Evolutionary conservation across 2,797 vertebrate genomes (phyloP), one percentile per base, ranked within the genome.

Genomic region (Mergus octosetaceus): DNA sequence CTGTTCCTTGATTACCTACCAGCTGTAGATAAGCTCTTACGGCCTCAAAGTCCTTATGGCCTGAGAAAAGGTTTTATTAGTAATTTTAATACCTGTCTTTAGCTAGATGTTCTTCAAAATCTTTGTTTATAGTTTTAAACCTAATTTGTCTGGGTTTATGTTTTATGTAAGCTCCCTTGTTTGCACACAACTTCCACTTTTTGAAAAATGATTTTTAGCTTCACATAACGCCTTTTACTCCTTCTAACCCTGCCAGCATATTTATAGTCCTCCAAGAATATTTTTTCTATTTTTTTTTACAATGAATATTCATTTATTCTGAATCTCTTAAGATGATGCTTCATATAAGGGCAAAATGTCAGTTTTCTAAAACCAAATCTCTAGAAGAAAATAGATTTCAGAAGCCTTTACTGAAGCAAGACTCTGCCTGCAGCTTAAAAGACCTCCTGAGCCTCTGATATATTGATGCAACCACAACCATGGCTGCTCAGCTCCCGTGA

Each of bases 291-390:
- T 34, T 16, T 62, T 62, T 25, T 61, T 62, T 39, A 13, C 4
- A 24, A 36, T 6, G 19, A 73, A 64, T 77, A 60, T 25, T 77
- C 0, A 64, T 93, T 87, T 83, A n/a, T 91, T 83, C 38, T 77
- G 11, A 21, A 79, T 16, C 20, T 79, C 69, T 79, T 76, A 66
- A n/a, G 16, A 41, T 0, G 0, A 56, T 56, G 21, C 30, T 80
- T 89, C 76, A 56, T 85, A 53, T 49, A n/a, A 83, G 30, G 62
- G 47, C n/a, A 90, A 79, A 94, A 93, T 36, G 7, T 58, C 62
- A 92, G 11, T 27, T 92, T 92, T 87, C 71, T 75, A n/a, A 71
- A 68, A 66, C 30, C 65, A 92, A 38, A 9, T 65, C 11, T 74
- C 25, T 69, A 61, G 51, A 62, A 69, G 53, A 81, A 57, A 61